Evolutionary conservation across 2,797 vertebrate species (phyloP).

Genomic region (Holocentrus rufus): DNA sequence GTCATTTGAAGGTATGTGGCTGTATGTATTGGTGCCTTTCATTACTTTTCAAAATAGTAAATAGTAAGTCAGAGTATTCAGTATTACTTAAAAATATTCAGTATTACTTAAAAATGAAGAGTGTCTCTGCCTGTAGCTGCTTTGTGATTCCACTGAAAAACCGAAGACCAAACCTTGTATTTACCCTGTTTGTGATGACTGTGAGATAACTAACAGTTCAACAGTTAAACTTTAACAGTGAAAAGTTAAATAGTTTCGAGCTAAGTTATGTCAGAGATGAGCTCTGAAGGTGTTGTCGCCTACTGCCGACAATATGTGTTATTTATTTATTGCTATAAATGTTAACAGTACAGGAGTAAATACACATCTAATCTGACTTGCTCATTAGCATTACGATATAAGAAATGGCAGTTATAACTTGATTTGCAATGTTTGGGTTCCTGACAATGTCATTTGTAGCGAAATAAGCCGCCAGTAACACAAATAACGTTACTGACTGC

Average conservation of each 20-base stretch:
- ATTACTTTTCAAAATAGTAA: not conserved
- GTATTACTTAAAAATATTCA: not conserved
- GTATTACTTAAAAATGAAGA: not conserved
- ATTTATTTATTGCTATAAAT: not conserved
- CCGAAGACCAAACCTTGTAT: too few species aligned
- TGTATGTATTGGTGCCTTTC: too few species aligned
- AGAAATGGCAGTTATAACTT: not conserved
- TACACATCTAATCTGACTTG: not conserved
- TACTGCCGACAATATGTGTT: too few species aligned
- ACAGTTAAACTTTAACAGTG: too few species aligned
- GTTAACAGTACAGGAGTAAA: too few species aligned
- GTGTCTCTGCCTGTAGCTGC: not conserved
- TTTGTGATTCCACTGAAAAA: not conserved
- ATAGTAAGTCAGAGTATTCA: not conserved
- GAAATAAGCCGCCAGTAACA: not conserved
- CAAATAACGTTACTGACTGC: not conserved
- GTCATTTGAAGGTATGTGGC: too few species aligned
- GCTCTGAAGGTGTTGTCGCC: too few species aligned
- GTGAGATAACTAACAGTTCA: too few species aligned
- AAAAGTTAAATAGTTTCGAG: too few species aligned
- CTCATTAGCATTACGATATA: too few species aligned
- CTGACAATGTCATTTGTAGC: not conserved
- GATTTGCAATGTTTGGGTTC: conserved; percentile 1
- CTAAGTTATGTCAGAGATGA: too few species aligned
- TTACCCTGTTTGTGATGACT: too few species aligned